Base-by-base conservation (phyloP, 2,113 vertebrate species). In the Sturnus vulgaris region DNA sequence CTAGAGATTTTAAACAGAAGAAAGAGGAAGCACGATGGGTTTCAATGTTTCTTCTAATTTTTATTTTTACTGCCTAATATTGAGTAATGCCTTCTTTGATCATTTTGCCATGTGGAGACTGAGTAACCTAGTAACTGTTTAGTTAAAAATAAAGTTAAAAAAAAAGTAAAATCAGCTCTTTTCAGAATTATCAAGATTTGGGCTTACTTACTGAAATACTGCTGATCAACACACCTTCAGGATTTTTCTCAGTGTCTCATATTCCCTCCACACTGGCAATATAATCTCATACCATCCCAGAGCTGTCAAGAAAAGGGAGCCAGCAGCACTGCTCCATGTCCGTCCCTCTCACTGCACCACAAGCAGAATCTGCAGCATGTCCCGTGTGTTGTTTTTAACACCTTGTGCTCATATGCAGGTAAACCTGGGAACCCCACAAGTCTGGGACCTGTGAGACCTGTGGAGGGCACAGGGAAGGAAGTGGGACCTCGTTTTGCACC, bases 281-380 rank as follows among this genome's bases (percentile, higher is more conserved):
- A 15, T 21, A 39, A 33, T 37, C 49, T 53, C 40, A 47, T 19
- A 16, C 12, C 40, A 27, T 15, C 12, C 28, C 68, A 77, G n/a
- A 69, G 46, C 42, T 57, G 14, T 16, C 5, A 15, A 9, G 39
- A 77, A 37, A 11, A 10, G 22, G 25, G 16, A 60, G 40, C 24
- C 31, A 49, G 49, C 3, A 3, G 37, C 4, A 0, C 37, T 65
- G 44, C 31, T 57, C 53, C 12, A 0, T 10, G 10, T 49, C n/a
- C 3, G 2, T 33, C 12, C 57, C 39, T 70, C 30, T 81, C 52
- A 7, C 47, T 59, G 60, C 23, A 2, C 40, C 53, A 14, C 10
- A n/a, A 11, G 37, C 65, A 95, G 73, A 46, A 31, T 33, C 52
- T 82, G 52, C 64, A 71, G 49, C 39, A 46, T 30, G 22, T 75